Evolutionary conservation across 2,888 invertebrate genomes (phyloP).

Genomic region (Osmoderma eremita): DNA sequence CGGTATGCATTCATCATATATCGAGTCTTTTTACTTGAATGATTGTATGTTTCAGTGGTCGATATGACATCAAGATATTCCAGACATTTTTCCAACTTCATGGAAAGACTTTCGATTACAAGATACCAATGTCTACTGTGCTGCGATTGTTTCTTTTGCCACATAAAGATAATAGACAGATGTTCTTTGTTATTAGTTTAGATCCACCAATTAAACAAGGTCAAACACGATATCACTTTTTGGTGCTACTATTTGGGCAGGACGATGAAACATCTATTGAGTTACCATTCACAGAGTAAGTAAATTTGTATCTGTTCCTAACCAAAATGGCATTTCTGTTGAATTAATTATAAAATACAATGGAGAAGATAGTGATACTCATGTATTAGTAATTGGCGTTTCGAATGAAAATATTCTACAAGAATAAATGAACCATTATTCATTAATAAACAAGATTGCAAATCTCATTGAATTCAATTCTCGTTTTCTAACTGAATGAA

Average conservation of each 20-base stretch:
- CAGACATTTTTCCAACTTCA: constrained; percentile 91
- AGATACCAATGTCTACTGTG: constrained; percentile 98
- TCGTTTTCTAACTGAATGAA: too few relatives aligned
- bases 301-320: constrained; percentile 46
- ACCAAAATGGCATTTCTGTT: too few relatives aligned
- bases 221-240: constrained; percentile 96
- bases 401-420: too few relatives aligned
- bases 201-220: constrained; percentile 99
- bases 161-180: constrained; percentile 97
- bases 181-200: constrained; percentile 97
- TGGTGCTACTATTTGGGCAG: constrained; percentile 92
- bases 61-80: constrained; percentile 96
- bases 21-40: too few relatives aligned
- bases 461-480: too few relatives aligned
- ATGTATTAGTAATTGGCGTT: too few relatives aligned
- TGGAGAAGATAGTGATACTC: too few relatives aligned
- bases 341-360: too few relatives aligned
- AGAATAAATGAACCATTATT: too few relatives aligned
- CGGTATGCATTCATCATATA: too few relatives aligned
- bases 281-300: constrained; percentile 90
- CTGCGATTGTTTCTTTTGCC: constrained; percentile 93
- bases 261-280: constrained; percentile 95
- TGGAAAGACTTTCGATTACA: constrained; percentile 99
- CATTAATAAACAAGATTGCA: too few relatives aligned
- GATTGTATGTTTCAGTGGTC: constrained; percentile 87